phyloP scores from a whole-genome alignment of 2,797 vertebrate genomes.

The Liasis olivaceus region DNA sequence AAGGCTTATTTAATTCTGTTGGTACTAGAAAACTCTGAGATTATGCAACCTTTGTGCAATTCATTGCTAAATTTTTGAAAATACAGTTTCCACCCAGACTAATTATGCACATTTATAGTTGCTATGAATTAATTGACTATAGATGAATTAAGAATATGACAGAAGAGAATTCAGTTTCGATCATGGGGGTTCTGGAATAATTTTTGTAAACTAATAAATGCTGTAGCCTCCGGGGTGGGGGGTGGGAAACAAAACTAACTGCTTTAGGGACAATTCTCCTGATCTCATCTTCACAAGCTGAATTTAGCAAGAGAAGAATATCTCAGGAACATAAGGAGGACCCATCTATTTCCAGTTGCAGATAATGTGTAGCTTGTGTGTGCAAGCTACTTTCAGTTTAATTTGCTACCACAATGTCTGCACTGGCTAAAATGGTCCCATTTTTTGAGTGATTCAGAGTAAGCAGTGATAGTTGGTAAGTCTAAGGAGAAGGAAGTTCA shows the following conservation, averaged over 20 bases:
- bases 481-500: background rate
- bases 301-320: background rate
- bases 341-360: background rate
- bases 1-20: conserved; percentile 59
- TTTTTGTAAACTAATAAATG: too few species aligned
- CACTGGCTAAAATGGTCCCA: background rate
- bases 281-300: background rate
- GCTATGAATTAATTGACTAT: background rate
- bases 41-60: conserved; percentile 53
- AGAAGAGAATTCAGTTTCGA: background rate
- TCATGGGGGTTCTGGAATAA: too few species aligned
- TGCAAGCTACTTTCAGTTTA: background rate
- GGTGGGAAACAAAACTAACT: too few species aligned
- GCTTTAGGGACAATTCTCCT: too few species aligned
- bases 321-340: background rate
- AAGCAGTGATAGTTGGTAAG: background rate
- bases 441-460: background rate
- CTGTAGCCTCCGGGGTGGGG: too few species aligned
- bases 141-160: rapidly evolving
- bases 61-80: conserved; percentile 64
- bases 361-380: background rate
- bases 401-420: background rate
- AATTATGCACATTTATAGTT: conserved; percentile 42
- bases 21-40: conserved; percentile 44
- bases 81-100: conserved; percentile 56